Base-by-base conservation (phyloP, 2,797 vertebrate genomes). In the Acanthiza pusilla region DNA sequence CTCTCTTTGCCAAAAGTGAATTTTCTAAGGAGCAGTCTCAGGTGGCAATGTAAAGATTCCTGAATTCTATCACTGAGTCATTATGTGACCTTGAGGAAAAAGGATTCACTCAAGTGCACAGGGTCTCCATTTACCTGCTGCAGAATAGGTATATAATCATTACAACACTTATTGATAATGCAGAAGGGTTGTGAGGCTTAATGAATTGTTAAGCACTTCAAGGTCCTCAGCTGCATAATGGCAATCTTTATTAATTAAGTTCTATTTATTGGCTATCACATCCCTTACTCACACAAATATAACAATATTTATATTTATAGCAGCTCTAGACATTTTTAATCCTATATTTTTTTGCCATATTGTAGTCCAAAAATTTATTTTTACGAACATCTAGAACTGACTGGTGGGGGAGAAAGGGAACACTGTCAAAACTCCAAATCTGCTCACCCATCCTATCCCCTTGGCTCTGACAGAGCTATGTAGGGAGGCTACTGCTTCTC, bases 41-140 rank as follows among this genome's bases (percentile, higher is more conserved):
- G 92, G 84, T 94, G 93, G 93, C 30, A 27, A 89, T 48, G 45
- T 51, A 66, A 93, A 90, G 74, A 92, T 16, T 34, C 36, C 55
- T 13, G 47, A 86, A 85, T 90, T 95, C 83, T 93, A 48, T 72
- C 20, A 2, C 68, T 1, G 0, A 95, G 73, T 76, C 85, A 90
- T 93, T 96, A 89, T 4, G 71, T 30, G 88, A 92, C 94, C 94
- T 96, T 96, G 91, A 94, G 78, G 67, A 84, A 75, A 91, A 85
- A 91, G 66, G 45, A 86, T 70, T 75, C 91, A 32, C 79, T 90
- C 62, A 95, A 93, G 77, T 76, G 74, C 74, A 88, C 62, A 48
- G 50, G 65, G 83, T 91, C 77, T 92, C 88, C 63, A 90, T 93
- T 93, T 88, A 70, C 34, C 70, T 78, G 22, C 72, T 84, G 65